A percentile compares a stretch with the other conserved stretches of the same genome.
These are phyloP conservation scores for Ectemnius cavifrons DNA, from an alignment of 2,888 invertebrate species.

Conservation along the genomic window DNA sequence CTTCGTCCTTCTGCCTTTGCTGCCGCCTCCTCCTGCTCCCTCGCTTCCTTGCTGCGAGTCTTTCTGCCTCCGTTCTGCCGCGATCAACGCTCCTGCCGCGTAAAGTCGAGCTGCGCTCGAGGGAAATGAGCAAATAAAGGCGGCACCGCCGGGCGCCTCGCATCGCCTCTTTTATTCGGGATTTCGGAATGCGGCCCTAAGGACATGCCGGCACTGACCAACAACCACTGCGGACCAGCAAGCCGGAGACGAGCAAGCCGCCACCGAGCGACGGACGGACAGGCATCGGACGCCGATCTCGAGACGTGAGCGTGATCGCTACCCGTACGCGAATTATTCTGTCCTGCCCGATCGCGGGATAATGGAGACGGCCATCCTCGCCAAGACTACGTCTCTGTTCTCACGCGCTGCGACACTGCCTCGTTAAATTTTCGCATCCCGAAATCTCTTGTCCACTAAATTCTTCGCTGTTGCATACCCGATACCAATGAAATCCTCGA, in stretches of 20 bases:
- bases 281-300: slow-evolving; percentile 17
- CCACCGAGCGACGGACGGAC: slow-evolving; percentile 2
- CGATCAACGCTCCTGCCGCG: slow-evolving; percentile 10
- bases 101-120: slow-evolving; percentile 51
- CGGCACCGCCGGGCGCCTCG: slow-evolving; percentile 63
- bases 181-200: slow-evolving; percentile 69
- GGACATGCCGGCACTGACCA: slow-evolving; percentile 13
- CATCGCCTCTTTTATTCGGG: slow-evolving; percentile 64
- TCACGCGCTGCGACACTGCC: slow-evolving; percentile 37
- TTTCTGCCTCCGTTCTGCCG: slow-evolving; percentile 18
- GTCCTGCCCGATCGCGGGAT: slow-evolving; percentile 35
- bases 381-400: slow-evolving; percentile 50
- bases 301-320: slow-evolving; percentile 27
- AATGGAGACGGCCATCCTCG: slow-evolving; percentile 35
- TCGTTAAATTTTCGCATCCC: slow-evolving; percentile 10
- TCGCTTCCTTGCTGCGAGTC: slow-evolving; percentile 33
- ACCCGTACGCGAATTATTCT: slow-evolving; percentile 46
- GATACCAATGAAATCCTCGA: no score
- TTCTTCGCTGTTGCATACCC: not conserved
- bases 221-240: not conserved
- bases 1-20: slow-evolving; percentile 9
- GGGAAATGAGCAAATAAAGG: slow-evolving; percentile 75
- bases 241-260: not conserved
- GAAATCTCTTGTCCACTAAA: not conserved
- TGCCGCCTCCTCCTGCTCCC: slow-evolving; percentile 24